Evolutionary conservation across 2,888 invertebrate genomes (phyloP), one percentile per base, ranked within the genome.

Genomic region (Hesperia comma): DNA sequence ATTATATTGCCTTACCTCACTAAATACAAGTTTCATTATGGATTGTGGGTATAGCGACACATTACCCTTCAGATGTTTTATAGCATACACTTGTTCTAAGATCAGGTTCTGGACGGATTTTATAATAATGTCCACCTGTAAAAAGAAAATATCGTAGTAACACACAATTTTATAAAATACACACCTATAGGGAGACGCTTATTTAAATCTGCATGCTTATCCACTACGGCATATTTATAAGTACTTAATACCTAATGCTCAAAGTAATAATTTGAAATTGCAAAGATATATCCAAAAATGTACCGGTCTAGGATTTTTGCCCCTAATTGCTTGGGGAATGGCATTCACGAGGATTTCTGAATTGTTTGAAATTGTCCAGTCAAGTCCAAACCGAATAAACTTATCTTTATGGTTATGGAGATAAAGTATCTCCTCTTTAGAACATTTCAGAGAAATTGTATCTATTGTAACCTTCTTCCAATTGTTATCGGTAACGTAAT

Each of bases 311-410:
- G 84, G 83, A 75, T 92, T 87, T 83, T 94, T 94, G 41, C 94
- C 93, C 41, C 93, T 79, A 69, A 96, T 90, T 74, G 95, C 96
- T 70, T 92, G 82, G n/a, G 96, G 96, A 70, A 95, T 93, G 63
- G 91, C 81, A 68, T 77, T 84, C 67, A 96, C 78, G 12, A 82
- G 79, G 33, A 95, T 76, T 69, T 85, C 85, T 58, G 79, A 79
- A 19, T 88, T 79, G 67, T 83, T 83, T n/a, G 83, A 55, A 72
- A 88, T 80, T 64, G 77, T 85, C 83, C 94, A 93, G 41, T 82
- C 77, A 21, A 96, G 78, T 15, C 96, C 96, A 62, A 95, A 87
- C 74, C 90, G 92, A 61, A 77, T 75, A 71, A 96, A 93, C 76
- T 94, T 93, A 5, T 91, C 83, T 71, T 82, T 86, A 74, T 93